These are phyloP conservation scores for Leucophora obtusa DNA, from an alignment of 2,888 invertebrate species.

Conservation along the genomic window DNA sequence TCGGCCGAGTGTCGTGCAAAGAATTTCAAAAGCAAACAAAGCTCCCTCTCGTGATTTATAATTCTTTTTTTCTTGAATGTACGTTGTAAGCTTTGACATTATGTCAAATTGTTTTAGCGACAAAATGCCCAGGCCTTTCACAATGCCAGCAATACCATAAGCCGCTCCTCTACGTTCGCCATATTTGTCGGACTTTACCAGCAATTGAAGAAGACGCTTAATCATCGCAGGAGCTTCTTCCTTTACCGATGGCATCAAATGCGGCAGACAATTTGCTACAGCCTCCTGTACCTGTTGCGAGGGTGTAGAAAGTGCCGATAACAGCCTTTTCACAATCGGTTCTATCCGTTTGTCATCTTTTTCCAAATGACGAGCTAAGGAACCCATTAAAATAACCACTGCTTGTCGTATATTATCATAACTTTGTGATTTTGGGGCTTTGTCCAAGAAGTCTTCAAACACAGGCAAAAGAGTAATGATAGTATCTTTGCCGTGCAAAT, in stretches of 20 bases:
- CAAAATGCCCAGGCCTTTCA: slow-evolving; percentile 97
- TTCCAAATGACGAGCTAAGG: slow-evolving; percentile 96
- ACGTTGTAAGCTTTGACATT: slow-evolving; percentile 94
- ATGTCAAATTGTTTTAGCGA: slow-evolving; percentile 97
- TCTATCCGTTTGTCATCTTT: slow-evolving; percentile 92
- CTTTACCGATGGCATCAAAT: slow-evolving; percentile 94
- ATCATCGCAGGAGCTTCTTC: slow-evolving; percentile 93
- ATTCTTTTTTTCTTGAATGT: slow-evolving; percentile 98
- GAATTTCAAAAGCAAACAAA: slow-evolving; percentile 97
- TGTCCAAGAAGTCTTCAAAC: slow-evolving; percentile 95
- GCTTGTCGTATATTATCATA: slow-evolving; percentile 96
- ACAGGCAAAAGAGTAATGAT: slow-evolving; percentile 89
- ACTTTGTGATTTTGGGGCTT: slow-evolving; percentile 92
- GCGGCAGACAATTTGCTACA: slow-evolving; percentile 96
- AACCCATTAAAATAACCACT: slow-evolving; percentile 98
- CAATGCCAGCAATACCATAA: slow-evolving; percentile 96
- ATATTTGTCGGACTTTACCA: slow-evolving; percentile 94
- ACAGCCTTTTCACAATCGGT: slow-evolving; percentile 94
- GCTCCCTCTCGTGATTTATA: slow-evolving; percentile 96
- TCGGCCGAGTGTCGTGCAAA: slow-evolving; percentile 92
- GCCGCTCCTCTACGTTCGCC: slow-evolving; percentile 93
- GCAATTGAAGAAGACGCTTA: slow-evolving; percentile 89
- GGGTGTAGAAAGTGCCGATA: slow-evolving; percentile 95
- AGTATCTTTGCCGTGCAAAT: slow-evolving; percentile 93
- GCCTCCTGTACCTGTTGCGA: slow-evolving; percentile 99